These are phyloP conservation scores for Vanessa cardui DNA, from an alignment of 2,888 invertebrate species.

Conservation along the genomic window DNA sequence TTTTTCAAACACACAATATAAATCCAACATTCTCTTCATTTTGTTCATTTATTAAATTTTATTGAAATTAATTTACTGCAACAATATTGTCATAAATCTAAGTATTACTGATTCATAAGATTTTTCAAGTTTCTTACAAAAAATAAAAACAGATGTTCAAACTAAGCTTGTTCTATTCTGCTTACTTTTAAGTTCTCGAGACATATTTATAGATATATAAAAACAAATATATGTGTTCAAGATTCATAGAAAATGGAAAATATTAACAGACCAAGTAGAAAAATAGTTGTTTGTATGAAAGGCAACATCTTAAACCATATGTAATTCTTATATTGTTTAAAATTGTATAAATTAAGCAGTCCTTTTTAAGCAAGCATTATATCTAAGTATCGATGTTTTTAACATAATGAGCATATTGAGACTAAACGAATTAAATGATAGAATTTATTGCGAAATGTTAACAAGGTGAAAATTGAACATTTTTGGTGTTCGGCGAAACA, in stretches of 20 bases:
- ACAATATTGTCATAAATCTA: slow-evolving; percentile 1
- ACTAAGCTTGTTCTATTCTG: slow-evolving; percentile 21
- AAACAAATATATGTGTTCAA: slow-evolving; percentile 27
- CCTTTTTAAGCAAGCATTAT: slow-evolving; percentile 57
- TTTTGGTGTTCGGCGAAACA: slow-evolving; percentile 33
- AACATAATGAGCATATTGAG: slow-evolving; percentile 19
- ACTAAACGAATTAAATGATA: slow-evolving; percentile 12
- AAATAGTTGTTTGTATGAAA: slow-evolving; percentile 54
- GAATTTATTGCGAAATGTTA: slow-evolving; percentile 24
- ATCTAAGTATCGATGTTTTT: slow-evolving; percentile 53
- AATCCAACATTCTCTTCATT: background rate
- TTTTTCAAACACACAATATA: slow-evolving; percentile 1
- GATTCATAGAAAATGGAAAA: slow-evolving; percentile 36
- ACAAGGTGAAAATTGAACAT: slow-evolving; percentile 34
- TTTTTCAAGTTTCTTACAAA: slow-evolving; percentile 3
- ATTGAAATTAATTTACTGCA: background rate
- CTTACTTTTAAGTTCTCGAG: slow-evolving; percentile 19
- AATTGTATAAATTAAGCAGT: slow-evolving; percentile 59
- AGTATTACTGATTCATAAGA: background rate
- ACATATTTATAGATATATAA: slow-evolving; percentile 13
- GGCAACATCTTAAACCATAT: slow-evolving; percentile 50
- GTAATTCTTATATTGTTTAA: slow-evolving; percentile 52
- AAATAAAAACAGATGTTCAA: background rate
- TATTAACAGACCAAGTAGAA: slow-evolving; percentile 49
- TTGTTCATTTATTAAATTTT: background rate